Evolutionary conservation across 2,797 vertebrate genomes (phyloP).

Genomic region (Alcedo atthis): DNA sequence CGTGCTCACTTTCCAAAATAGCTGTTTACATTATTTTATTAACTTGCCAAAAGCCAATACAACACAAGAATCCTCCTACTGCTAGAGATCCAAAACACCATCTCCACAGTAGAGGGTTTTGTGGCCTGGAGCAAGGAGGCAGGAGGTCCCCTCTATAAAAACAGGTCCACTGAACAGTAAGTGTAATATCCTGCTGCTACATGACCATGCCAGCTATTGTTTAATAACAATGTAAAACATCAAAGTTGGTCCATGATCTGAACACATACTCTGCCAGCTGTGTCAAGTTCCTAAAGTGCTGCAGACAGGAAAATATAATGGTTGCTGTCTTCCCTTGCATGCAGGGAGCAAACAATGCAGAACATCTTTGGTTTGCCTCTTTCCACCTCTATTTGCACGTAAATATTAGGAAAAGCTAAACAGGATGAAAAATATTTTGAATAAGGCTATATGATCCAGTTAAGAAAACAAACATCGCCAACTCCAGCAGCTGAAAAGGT

Average conservation of each 20-base stretch:
- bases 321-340: background rate
- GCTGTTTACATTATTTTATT: background rate
- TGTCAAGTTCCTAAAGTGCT: constrained; percentile 18
- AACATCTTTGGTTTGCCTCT: background rate
- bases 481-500: constrained; percentile 30
- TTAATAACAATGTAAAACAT: constrained; percentile 15
- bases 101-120: background rate
- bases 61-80: constrained; percentile 20
- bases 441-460: background rate
- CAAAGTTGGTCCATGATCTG: constrained; percentile 31
- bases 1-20: background rate
- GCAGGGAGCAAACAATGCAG: background rate
- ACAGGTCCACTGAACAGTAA: constrained; percentile 32
- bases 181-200: constrained; percentile 9
- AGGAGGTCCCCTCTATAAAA: constrained; percentile 29
- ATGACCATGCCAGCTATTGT: background rate
- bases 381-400: background rate
- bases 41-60: constrained; percentile 4
- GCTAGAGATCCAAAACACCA: background rate
- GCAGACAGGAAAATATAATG: background rate
- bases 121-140: constrained; percentile 16
- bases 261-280: background rate
- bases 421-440: background rate
- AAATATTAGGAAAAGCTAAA: background rate
- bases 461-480: background rate